Base-by-base conservation (phyloP, 2,113 vertebrate genomes). In the Marmota monax region DNA sequence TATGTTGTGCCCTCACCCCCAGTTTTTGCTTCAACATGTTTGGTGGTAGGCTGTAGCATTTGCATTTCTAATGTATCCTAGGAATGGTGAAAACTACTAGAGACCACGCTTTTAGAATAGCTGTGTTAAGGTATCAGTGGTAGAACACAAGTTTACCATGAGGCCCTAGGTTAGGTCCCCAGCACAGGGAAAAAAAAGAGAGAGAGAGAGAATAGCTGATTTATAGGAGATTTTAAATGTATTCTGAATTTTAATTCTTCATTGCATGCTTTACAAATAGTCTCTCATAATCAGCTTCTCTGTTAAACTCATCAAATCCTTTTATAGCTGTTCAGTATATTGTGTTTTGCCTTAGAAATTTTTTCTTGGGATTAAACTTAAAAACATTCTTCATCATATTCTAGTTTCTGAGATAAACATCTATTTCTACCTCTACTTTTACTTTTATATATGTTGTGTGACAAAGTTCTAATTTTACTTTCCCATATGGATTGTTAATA, bases 211-310 rank as follows among this genome's bases (percentile, higher is more conserved):
- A 42, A 42, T 20, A 0, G 39, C 23, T 73, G 11, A 2, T 80
- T 53, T 67, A 45, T 82, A 73, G n/a, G 16, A 83, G 27, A 3
- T 76, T 95, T 90, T 70, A 53, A 63, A 48, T 88, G 11, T 85
- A 42, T 84, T 95, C 27, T 92, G 74, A 18, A 85, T 88, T 94
- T 95, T 91, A 92, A 83, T 80, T 12, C 5, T 69, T 92, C 56
- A 22, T 94, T 90, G 32, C 2, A 37, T n/a, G 6, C 17, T 11
- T 95, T 94, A 12, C 10, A 86, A 12, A 22, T 97, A 67, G 51
- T 96, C 95, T 89, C 22, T 79, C 79, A 70, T 42, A 11, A 61
- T 34, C 18, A 88, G 0, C 42, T 32, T 92, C 32, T 83, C 8
- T 90, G 34, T 67, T 69, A 86, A 95, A 22, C 65, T 92, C 51